These are phyloP conservation scores for Lasioglossum pauxillum DNA, from an alignment of 2,888 invertebrate species.

Conservation along the genomic window DNA sequence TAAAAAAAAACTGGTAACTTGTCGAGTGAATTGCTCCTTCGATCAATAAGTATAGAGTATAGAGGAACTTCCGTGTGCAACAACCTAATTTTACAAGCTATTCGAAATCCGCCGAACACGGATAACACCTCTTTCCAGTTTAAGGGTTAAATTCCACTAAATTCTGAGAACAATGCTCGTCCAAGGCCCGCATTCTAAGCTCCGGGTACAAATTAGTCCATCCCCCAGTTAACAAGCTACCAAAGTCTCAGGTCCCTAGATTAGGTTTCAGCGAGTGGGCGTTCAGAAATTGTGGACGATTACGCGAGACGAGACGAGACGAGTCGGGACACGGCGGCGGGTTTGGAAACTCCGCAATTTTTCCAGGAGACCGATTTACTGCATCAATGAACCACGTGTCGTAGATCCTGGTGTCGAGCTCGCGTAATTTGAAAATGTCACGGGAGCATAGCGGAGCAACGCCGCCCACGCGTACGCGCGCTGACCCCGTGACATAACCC, in stretches of 20 bases:
- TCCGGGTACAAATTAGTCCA: background rate
- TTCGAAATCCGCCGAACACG: background rate
- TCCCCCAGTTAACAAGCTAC: background rate
- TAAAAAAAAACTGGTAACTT: too few species aligned
- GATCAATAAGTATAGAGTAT: too few species aligned
- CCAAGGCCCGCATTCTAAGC: background rate
- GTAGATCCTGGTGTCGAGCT: background rate
- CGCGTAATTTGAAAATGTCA: conserved; percentile 2
- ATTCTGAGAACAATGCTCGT: background rate
- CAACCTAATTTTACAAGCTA: too few species aligned
- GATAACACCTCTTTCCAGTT: background rate
- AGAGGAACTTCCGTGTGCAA: too few species aligned
- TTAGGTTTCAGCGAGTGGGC: background rate
- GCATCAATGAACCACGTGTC: background rate
- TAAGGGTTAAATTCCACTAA: background rate
- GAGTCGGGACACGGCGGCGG: background rate
- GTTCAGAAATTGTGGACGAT: background rate
- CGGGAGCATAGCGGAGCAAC: background rate
- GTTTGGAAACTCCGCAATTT: background rate
- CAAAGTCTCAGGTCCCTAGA: background rate
- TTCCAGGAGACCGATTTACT: background rate
- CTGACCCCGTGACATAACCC: conserved; percentile 1
- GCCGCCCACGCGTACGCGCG: background rate
- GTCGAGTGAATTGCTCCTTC: too few species aligned
- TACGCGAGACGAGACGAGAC: too few species aligned